Conservation (phyloP, 2,113 vertebrate genomes). For the Dasypus novemcinctus region DNA sequence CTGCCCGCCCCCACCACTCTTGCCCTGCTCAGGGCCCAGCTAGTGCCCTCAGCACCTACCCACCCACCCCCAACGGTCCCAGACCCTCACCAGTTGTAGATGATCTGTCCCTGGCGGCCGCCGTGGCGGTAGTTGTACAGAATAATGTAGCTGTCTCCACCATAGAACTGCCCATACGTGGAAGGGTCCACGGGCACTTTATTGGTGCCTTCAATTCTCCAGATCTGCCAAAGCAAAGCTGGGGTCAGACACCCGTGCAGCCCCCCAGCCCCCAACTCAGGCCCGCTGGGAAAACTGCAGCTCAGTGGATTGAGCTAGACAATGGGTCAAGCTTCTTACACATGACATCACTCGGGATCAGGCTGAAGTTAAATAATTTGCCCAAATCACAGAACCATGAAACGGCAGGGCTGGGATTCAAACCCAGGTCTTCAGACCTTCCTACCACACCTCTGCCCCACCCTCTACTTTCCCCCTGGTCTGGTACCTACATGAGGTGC, state of each 20-base stretch:
- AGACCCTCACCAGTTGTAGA: slow-evolving; percentile 94
- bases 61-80: background rate
- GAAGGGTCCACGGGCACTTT: slow-evolving; percentile 90
- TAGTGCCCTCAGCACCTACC: rapidly evolving
- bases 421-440: background rate
- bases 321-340: background rate
- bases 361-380: background rate
- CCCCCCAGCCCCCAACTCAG: background rate
- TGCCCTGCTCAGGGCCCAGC: background rate
- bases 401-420: background rate
- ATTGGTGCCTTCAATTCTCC: slow-evolving; percentile 92
- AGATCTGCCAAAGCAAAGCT: slow-evolving; percentile 86
- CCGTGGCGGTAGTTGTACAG: slow-evolving; percentile 91
- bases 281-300: background rate
- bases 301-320: rapidly evolving
- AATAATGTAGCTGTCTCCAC: slow-evolving; percentile 98
- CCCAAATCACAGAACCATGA: background rate
- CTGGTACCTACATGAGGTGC: background rate
- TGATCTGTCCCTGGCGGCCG: slow-evolving; percentile 93
- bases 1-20: background rate
- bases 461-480: rapidly evolving
- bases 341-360: background rate
- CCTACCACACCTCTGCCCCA: rapidly evolving
- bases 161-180: slow-evolving; percentile 93
- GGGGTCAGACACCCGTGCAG: rapidly evolving